phyloP scores from a whole-genome alignment of 2,113 vertebrate genomes.

The Eubucco bourcierii region DNA sequence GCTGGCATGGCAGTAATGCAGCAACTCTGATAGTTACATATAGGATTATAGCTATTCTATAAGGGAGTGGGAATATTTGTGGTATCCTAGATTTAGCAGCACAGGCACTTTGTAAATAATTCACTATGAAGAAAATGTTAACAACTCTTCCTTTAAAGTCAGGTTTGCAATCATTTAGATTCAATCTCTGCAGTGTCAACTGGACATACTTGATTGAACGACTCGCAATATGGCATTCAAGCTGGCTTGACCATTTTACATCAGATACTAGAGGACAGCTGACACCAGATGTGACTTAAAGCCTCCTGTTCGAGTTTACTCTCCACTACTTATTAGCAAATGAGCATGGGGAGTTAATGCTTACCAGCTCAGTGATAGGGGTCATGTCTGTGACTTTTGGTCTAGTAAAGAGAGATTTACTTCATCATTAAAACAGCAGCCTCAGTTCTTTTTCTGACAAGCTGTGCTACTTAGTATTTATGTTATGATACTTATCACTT shows the following conservation, averaged over 20 bases:
- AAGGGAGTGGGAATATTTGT: not conserved
- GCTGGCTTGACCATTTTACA: not conserved
- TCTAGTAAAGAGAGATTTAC: not conserved
- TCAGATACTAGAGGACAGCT: not conserved
- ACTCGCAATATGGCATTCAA: not conserved
- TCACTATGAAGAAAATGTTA: not conserved
- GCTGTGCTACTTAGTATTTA: not conserved
- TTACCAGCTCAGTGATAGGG: not conserved
- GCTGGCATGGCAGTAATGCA: not conserved
- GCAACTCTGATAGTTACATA: not conserved
- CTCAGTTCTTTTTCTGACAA: not conserved
- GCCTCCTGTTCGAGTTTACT: rapidly evolving
- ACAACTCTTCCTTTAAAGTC: not conserved
- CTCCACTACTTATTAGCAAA: not conserved
- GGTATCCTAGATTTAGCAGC: not conserved
- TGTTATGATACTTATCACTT: not conserved
- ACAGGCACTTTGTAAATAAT: not conserved
- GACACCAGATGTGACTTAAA: not conserved
- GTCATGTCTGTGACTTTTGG: not conserved
- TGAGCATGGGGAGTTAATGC: not conserved
- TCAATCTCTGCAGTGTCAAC: not conserved
- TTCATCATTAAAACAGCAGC: not conserved
- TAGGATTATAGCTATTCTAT: not conserved
- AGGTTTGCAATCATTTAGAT: not conserved
- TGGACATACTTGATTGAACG: not conserved